phyloP scores from a whole-genome alignment of 1,140 invertebrate genomes.

The Platyscapa corneri region DNA sequence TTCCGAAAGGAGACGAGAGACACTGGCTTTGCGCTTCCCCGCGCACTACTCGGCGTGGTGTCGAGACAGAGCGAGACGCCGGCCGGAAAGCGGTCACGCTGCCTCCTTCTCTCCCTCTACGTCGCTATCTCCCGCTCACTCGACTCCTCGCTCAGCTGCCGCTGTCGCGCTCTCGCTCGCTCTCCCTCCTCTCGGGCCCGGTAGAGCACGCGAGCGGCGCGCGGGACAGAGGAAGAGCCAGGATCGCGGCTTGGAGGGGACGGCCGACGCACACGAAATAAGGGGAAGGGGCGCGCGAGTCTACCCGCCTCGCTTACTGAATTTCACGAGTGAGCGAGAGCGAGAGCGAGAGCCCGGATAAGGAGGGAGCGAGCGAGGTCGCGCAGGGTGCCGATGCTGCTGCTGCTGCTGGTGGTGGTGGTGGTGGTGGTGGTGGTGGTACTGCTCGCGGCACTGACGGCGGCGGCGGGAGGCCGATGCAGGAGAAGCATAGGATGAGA shows the following conservation, averaged over 20 bases:
- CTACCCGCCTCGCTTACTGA: neutral
- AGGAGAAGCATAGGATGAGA: neutral
- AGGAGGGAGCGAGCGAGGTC: too few relatives aligned
- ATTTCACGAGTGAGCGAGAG: neutral
- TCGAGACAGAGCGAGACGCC: constrained; percentile 58
- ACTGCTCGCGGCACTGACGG: too few relatives aligned
- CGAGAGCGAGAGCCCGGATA: too few relatives aligned
- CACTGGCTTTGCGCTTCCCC: neutral
- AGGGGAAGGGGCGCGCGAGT: neutral
- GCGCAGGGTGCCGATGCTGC: too few relatives aligned
- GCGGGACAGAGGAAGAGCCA: constrained; percentile 44
- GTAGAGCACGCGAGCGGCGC: constrained; percentile 19
- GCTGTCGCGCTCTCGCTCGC: constrained; percentile 27
- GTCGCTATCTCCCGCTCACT: neutral
- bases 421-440: too few relatives aligned
- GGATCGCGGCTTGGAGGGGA: constrained; percentile 20
- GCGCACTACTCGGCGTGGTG: neutral
- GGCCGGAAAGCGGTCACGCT: constrained; percentile 58
- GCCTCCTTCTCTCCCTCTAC: neutral
- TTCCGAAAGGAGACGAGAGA: neutral
- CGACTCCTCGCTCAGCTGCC: too few relatives aligned
- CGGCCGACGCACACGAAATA: neutral
- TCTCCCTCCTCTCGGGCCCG: neutral
- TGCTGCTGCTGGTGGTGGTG: too few relatives aligned
- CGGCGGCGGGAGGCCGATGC: neutral